A percentile compares a stretch with the other conserved stretches of the same genome.
Conservation (phyloP, 92 coral and sea anemone genomes). For the Nematostella vectensis region DNA sequence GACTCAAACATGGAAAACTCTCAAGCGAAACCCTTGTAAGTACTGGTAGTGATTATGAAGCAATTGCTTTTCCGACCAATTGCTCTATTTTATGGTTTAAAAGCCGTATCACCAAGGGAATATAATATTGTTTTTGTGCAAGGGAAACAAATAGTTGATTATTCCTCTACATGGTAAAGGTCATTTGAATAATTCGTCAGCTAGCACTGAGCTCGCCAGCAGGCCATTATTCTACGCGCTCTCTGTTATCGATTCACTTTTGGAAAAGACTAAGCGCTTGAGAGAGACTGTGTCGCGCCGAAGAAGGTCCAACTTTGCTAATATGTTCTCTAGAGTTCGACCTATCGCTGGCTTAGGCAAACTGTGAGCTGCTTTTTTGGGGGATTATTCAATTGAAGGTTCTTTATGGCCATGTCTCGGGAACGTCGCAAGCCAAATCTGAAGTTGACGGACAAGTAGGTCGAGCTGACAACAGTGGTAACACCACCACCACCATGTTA, state of each 20-base stretch:
- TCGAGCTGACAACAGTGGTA: too few species aligned
- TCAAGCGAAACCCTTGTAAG: background rate
- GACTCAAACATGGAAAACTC: background rate
- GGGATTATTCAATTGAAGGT: background rate
- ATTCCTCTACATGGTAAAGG: background rate
- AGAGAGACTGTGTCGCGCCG: too few species aligned
- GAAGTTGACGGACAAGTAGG: constrained; percentile 24
- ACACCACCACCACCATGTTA: too few species aligned
- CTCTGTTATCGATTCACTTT: too few species aligned
- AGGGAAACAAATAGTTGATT: constrained; percentile 1
- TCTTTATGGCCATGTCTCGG: constrained; percentile 8
- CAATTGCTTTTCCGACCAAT: too few species aligned
- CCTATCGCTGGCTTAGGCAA: too few species aligned
- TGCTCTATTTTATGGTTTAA: too few species aligned
- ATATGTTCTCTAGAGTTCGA: too few species aligned
- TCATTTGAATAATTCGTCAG: constrained; percentile 1
- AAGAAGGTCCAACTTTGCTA: too few species aligned
- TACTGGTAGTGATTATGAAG: too few species aligned
- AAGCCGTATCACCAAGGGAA: background rate
- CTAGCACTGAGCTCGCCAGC: background rate
- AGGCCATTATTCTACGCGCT: background rate
- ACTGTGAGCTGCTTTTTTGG: too few species aligned
- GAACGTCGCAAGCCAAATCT: constrained; percentile 19
- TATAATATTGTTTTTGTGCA: background rate
- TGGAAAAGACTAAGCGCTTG: too few species aligned